Percentiles rank a stretch among this genome's conserved stretches.
Conservation (phyloP, 2,797 vertebrate genomes). For the Luscinia luscinia region DNA sequence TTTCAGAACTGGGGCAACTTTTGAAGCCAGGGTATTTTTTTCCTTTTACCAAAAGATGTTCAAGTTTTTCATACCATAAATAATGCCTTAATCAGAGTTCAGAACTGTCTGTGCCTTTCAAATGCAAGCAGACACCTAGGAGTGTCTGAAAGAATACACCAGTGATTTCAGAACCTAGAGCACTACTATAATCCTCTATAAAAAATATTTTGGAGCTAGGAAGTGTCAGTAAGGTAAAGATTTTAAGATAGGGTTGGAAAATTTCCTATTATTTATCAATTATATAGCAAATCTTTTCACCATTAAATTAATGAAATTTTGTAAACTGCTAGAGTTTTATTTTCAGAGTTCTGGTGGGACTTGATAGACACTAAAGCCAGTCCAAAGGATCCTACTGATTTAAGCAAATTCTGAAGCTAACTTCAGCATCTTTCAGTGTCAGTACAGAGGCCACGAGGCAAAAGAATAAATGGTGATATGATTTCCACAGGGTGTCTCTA, state of each 20-base stretch:
- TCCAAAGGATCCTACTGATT: neutral
- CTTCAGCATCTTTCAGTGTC: neutral
- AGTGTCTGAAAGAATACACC: neutral
- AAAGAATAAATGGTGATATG: neutral
- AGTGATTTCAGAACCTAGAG: neutral
- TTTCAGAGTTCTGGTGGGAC: neutral
- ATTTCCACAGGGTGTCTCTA: neutral
- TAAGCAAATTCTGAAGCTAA: neutral
- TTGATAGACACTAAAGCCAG: neutral
- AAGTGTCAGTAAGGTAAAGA: neutral
- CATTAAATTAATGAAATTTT: neutral
- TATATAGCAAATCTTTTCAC: neutral
- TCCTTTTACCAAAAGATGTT: conserved; percentile 37
- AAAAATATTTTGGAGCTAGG: neutral
- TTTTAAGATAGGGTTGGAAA: neutral
- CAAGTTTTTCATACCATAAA: conserved; percentile 58
- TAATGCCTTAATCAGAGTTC: conserved; percentile 25
- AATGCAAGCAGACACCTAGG: neutral
- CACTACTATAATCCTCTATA: neutral
- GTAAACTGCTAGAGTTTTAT: neutral
- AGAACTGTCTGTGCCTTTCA: neutral
- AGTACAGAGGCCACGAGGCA: neutral
- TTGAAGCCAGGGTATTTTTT: conserved; percentile 49
- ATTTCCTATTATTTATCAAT: neutral
- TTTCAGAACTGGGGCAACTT: conserved; percentile 35